These are phyloP conservation scores for Vimba vimba DNA, from an alignment of 2,113 vertebrate species.

Conservation along the genomic window DNA sequence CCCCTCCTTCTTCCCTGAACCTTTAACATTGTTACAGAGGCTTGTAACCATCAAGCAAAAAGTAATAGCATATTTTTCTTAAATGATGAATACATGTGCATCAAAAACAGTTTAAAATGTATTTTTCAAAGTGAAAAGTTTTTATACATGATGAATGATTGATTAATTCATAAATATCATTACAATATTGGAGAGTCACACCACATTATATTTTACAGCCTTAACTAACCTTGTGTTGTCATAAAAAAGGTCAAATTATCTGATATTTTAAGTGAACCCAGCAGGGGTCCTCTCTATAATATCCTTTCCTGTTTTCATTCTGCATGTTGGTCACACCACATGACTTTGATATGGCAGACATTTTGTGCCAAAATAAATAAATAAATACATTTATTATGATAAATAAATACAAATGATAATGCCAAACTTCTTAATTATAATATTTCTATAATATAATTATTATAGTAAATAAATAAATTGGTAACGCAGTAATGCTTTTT, in stretches of 20 bases:
- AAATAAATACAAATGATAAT: neutral
- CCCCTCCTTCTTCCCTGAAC: too few species aligned
- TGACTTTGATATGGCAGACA: neutral
- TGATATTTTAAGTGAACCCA: neutral
- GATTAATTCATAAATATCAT: neutral
- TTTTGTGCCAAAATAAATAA: neutral
- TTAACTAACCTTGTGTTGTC: neutral
- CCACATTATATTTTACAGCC: neutral
- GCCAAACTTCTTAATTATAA: too few species aligned
- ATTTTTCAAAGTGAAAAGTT: too few species aligned
- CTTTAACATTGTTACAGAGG: too few species aligned
- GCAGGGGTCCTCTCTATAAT: neutral
- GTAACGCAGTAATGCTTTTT: too few species aligned
- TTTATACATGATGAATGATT: neutral
- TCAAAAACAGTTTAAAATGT: too few species aligned
- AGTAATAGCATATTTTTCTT: neutral
- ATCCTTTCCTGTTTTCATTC: neutral
- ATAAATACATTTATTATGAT: neutral
- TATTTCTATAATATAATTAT: too few species aligned
- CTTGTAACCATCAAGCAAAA: neutral
- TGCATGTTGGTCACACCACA: neutral
- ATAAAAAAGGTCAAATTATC: neutral
- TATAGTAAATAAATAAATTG: too few species aligned
- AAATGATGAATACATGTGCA: neutral
- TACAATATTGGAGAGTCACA: neutral